Percentiles rank a stretch among this genome's conserved stretches.
Conservation (phyloP, 2,113 vertebrate species). For the Aramus guarauna region DNA sequence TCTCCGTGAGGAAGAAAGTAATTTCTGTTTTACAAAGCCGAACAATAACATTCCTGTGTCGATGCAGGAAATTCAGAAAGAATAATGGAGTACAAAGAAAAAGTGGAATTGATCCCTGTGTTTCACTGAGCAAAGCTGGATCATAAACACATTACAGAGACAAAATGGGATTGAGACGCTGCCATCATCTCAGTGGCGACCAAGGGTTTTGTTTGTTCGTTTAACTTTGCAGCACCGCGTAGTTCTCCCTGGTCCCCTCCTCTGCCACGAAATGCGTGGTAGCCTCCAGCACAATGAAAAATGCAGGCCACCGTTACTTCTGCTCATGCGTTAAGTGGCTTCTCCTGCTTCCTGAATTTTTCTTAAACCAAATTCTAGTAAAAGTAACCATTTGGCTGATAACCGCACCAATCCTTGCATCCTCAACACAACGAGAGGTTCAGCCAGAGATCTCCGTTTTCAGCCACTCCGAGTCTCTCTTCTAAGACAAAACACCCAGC, state of each 20-base stretch:
- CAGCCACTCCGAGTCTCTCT: not conserved
- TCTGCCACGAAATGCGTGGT: not conserved
- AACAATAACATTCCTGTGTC: not conserved
- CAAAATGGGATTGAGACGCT: not conserved
- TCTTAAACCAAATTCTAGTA: not conserved
- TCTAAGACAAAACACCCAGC: not conserved
- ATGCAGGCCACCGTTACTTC: not conserved
- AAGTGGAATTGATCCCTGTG: not conserved
- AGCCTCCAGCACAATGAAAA: not conserved
- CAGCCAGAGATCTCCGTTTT: not conserved
- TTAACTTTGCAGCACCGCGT: accelerated
- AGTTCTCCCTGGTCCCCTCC: not conserved
- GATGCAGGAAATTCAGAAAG: not conserved
- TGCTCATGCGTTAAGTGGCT: not conserved
- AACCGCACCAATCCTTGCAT: not conserved
- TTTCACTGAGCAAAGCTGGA: not conserved
- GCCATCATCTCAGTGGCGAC: not conserved
- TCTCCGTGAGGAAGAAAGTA: not conserved
- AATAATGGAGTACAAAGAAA: not conserved
- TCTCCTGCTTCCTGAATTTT: not conserved
- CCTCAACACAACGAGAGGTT: not conserved
- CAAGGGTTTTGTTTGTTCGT: not conserved
- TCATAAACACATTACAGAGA: not conserved
- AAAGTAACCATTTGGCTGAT: not conserved
- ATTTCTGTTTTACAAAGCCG: not conserved